A percentile compares a stretch with the other conserved stretches of the same genome.
phyloP scores from a whole-genome alignment of 2,113 vertebrate species.

The Pholis gunnellus region DNA sequence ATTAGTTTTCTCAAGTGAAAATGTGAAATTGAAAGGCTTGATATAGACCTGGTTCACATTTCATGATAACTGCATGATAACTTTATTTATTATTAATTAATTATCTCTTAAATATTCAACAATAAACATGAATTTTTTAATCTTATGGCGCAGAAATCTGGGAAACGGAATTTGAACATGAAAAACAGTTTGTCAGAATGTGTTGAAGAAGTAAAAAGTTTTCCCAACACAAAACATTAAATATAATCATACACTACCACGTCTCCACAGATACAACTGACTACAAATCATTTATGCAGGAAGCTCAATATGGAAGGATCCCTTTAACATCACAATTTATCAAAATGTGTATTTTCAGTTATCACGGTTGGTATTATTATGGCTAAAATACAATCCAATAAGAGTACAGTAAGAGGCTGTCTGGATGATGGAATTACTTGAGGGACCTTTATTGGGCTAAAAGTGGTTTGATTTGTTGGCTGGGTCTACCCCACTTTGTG shows the following conservation, averaged over 20 bases:
- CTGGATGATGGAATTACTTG: background rate
- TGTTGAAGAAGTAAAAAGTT: background rate
- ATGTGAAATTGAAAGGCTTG: constrained; percentile 4
- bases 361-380: background rate
- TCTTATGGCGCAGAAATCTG: background rate
- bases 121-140: no score
- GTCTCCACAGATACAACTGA: background rate
- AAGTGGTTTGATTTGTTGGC: background rate
- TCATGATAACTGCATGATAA: background rate
- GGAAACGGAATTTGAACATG: background rate
- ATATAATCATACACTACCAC: background rate
- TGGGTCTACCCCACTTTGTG: background rate
- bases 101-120: background rate
- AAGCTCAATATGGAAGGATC: background rate
- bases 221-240: background rate
- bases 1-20: constrained; percentile 33
- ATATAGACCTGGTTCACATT: background rate
- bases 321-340: background rate
- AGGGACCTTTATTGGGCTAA: constrained; percentile 1
- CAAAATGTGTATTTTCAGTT: background rate
- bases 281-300: background rate
- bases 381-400: constrained; percentile 5
- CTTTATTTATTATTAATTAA: no score
- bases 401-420: constrained; percentile 11
- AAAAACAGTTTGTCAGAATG: background rate